phyloP scores from a whole-genome alignment of 92 coral and sea anemone species.

The Phymanthus crucifer region DNA sequence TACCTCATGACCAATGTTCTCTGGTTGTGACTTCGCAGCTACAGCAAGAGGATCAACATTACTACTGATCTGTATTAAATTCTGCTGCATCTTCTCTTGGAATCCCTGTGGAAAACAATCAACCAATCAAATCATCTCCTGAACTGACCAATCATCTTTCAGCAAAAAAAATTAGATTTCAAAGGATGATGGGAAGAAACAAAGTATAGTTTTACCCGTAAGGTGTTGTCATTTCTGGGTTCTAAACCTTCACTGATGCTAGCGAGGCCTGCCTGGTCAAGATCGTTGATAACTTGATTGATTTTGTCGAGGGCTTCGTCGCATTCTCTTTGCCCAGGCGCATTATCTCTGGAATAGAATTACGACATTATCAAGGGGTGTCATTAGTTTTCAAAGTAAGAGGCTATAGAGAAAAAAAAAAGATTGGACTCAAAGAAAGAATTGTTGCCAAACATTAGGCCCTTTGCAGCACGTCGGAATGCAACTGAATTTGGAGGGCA shows the following conservation, averaged over 20 bases:
- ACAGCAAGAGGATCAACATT: constrained; percentile 84
- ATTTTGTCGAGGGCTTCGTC: constrained; percentile 93
- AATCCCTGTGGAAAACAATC: constrained; percentile 69
- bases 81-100: constrained; percentile 97
- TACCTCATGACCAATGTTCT: constrained; percentile 92
- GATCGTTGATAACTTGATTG: constrained; percentile 82
- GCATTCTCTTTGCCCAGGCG: constrained; percentile 98
- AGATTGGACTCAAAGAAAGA: too few relatives aligned
- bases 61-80: constrained; percentile 77
- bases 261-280: constrained; percentile 96
- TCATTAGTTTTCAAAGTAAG: too few relatives aligned
- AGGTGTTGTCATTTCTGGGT: constrained; percentile 79
- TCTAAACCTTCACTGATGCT: constrained; percentile 86
- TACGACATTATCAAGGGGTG: not conserved
- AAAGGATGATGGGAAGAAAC: not conserved
- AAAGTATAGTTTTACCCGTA: constrained; percentile 53
- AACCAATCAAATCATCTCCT: too few relatives aligned
- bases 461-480: too few relatives aligned
- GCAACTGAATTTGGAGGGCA: too few relatives aligned
- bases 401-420: too few relatives aligned
- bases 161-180: not conserved
- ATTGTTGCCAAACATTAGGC: too few relatives aligned
- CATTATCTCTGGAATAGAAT: constrained; percentile 74
- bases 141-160: not conserved
- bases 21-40: constrained; percentile 92